Evolutionary conservation across 2,797 vertebrate species (phyloP).

Genomic region (Argyrosomus regius): DNA sequence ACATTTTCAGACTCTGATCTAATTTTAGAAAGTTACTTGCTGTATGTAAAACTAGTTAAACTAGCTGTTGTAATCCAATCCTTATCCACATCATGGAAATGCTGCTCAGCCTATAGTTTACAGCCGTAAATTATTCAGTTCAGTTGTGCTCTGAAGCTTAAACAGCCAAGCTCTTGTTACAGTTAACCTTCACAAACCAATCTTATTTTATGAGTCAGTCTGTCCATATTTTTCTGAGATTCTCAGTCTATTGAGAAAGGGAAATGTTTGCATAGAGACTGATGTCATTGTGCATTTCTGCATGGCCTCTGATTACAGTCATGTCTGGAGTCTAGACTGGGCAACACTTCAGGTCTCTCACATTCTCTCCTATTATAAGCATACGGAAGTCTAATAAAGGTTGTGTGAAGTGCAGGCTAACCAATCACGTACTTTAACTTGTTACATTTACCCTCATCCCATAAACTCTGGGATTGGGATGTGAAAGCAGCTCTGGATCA

Average conservation of each 20-base stretch:
- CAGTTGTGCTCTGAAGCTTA: constrained; percentile 29
- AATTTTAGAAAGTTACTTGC: neutral
- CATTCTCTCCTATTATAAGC: constrained; percentile 1
- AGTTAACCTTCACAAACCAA: constrained; percentile 17
- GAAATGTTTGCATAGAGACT: constrained; percentile 3
- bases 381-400: constrained; percentile 12
- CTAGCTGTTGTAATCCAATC: neutral
- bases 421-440: constrained; percentile 7
- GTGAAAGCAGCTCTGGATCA: constrained; percentile 37
- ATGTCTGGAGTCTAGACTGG: constrained; percentile 1
- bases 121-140: constrained; percentile 52
- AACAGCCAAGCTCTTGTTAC: constrained; percentile 45
- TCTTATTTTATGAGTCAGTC: constrained; percentile 14
- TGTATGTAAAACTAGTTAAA: neutral
- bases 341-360: constrained; percentile 6
- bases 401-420: neutral
- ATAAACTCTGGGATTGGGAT: constrained; percentile 32
- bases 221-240: neutral
- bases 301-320: constrained; percentile 2
- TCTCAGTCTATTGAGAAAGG: neutral
- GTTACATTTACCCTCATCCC: constrained; percentile 21
- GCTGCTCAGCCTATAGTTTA: constrained; percentile 1
- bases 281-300: constrained; percentile 12
- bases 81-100: constrained; percentile 27
- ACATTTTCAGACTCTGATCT: neutral